Base-by-base conservation (phyloP, 2,888 invertebrate species). In the Dermolepida albohirtum region DNA sequence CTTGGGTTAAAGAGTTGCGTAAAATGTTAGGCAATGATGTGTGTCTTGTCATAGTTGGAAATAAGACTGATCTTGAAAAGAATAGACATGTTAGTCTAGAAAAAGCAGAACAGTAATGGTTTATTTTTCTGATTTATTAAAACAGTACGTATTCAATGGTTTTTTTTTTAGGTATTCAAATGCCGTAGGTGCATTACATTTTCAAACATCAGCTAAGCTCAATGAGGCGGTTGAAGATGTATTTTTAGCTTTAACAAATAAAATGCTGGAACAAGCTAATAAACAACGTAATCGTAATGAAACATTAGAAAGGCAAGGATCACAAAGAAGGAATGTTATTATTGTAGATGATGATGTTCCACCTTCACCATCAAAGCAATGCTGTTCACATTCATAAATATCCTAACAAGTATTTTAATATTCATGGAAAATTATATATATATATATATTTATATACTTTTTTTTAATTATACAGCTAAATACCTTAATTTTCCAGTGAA, bases 1-100 rank as follows among this genome's bases (percentile, higher is more conserved):
- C 92, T 81, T 99, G 99, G 99, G 98, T 98, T 27, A 97, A 96
- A 79, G 98, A 99, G 83, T 84, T 99, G 66, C 91, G 94, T 74
- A 96, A 96, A 83, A 97, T 98, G 93, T 86, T 98, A 44, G 98
- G 98, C 2, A 90, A 93, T 68, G 94, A 97, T 76, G 94, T 98
- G 75, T 91, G 94, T 74, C 86, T 98, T 67, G 90, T 92, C 63
- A 98, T 99, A 80, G 96, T 95, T 67, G 99, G 98, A 57, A 99
- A 99, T 84, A 99, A 99, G 88, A 90, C 93, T 79, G 98, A 99
- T 85, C 86, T 99, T 78, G 96, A 97, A 78, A 94, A 93, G 80
- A 93, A 97, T 73, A 86, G 98, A 75, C 92, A 92, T 74, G 96
- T 98, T 10, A 86, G 89, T 27, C 85, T 92, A 14, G 92, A 93